These are phyloP conservation scores for Glareola pratincola DNA, from an alignment of 2,113 vertebrate genomes.

Conservation along the genomic window DNA sequence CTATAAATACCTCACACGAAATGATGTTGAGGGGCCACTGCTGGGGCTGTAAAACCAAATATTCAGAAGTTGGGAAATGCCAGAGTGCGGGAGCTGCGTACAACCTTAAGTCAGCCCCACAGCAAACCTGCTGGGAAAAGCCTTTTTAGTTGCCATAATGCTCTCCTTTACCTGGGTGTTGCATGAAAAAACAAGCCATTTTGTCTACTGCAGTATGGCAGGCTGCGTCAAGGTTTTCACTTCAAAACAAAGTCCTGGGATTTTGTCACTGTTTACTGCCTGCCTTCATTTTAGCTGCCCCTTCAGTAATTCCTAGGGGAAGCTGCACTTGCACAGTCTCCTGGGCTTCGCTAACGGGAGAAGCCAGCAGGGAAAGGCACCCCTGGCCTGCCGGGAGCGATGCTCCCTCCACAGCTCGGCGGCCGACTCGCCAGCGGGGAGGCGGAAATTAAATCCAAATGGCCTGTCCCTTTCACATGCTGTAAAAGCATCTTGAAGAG, in stretches of 20 bases:
- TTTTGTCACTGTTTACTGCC: not conserved
- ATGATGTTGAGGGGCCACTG: not conserved
- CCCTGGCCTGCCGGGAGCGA: not conserved
- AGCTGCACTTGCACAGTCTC: not conserved
- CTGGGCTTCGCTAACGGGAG: not conserved
- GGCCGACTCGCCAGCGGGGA: not conserved
- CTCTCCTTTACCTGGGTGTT: not conserved
- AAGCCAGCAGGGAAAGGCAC: not conserved
- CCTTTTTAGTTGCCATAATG: not conserved
- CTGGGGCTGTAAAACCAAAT: not conserved
- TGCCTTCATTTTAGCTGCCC: not conserved
- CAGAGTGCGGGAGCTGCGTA: not conserved
- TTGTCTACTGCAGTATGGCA: not conserved
- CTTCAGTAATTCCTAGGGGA: not conserved
- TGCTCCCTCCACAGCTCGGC: rapidly evolving
- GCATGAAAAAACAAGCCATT: not conserved
- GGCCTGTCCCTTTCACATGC: not conserved
- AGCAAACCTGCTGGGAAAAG: not conserved
- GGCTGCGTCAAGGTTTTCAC: not conserved
- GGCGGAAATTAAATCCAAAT: not conserved
- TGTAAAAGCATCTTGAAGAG: not conserved
- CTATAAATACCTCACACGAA: not conserved
- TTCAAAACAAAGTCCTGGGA: not conserved
- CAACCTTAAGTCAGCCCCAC: not conserved
- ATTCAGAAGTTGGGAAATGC: not conserved